These are phyloP conservation scores for Desmophyllum pertusum DNA, from an alignment of 92 coral and sea anemone genomes.

Conservation along the genomic window DNA sequence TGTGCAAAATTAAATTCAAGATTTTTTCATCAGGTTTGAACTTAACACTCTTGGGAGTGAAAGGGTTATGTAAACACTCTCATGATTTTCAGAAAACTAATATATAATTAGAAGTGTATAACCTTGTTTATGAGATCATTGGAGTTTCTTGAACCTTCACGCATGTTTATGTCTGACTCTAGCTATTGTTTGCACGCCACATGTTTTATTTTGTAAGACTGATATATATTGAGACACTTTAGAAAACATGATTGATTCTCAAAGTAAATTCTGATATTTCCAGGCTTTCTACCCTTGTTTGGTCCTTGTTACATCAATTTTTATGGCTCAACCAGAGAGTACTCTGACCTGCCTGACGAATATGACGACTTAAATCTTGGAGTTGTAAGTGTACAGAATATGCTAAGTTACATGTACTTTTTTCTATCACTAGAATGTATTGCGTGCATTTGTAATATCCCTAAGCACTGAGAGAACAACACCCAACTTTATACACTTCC, in stretches of 20 bases:
- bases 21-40: too few species aligned
- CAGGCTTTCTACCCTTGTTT: conserved; percentile 72
- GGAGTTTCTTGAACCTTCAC: too few species aligned
- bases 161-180: too few species aligned
- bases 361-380: conserved; percentile 94
- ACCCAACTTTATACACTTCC: not conserved
- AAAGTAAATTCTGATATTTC: not conserved
- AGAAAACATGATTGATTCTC: not conserved
- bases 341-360: conserved; percentile 94
- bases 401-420: not conserved
- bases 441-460: not conserved
- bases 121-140: too few species aligned
- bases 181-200: too few species aligned
- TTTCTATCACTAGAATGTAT: not conserved
- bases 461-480: not conserved
- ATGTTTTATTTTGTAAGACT: too few species aligned
- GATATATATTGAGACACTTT: not conserved
- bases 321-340: conserved; percentile 93
- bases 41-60: too few species aligned
- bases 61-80: too few species aligned
- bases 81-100: too few species aligned
- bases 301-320: conserved; percentile 91
- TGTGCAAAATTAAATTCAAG: too few species aligned
- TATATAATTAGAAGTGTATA: too few species aligned
- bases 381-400: conserved; percentile 68